Percentiles rank a stretch among this genome's conserved stretches.
Evolutionary conservation across 2,797 vertebrate species (phyloP).

Genomic region (Enteromius afrohamiltoni): DNA sequence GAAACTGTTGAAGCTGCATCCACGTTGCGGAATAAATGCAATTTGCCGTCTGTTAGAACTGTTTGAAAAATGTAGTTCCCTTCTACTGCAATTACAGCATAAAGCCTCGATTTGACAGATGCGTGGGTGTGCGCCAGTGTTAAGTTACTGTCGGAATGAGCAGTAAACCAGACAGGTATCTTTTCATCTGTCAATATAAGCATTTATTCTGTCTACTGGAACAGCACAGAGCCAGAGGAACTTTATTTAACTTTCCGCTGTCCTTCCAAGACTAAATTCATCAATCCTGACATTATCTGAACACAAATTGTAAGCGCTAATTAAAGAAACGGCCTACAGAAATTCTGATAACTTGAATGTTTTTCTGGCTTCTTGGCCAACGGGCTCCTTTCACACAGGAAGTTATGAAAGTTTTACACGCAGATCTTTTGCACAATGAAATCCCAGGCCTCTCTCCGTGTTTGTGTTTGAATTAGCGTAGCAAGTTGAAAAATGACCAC

Average conservation of each 20-base stretch:
- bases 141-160: constrained; percentile 70
- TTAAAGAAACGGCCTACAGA: constrained; percentile 83
- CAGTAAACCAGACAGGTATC: constrained; percentile 59
- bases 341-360: constrained; percentile 78
- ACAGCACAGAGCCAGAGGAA: constrained; percentile 55
- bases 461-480: constrained; percentile 59
- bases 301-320: constrained; percentile 81
- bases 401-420: constrained; percentile 82
- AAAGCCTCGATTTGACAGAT: constrained; percentile 51
- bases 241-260: constrained; percentile 63
- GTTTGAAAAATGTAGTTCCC: constrained; percentile 44
- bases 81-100: constrained; percentile 47
- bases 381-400: constrained; percentile 79
- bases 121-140: constrained; percentile 60
- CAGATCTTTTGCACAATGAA: constrained; percentile 81
- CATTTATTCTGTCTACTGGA: constrained; percentile 71
- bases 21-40: constrained; percentile 24
- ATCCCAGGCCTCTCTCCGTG: constrained; percentile 68
- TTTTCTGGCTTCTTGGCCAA: constrained; percentile 69
- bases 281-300: constrained; percentile 82
- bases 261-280: constrained; percentile 73
- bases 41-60: constrained; percentile 34
- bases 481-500: constrained; percentile 61
- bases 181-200: constrained; percentile 69
- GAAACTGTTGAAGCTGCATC: constrained; percentile 42